Evolutionary conservation across 2,888 invertebrate genomes (phyloP).

Genomic region (Brachypalpus laphriformis): DNA sequence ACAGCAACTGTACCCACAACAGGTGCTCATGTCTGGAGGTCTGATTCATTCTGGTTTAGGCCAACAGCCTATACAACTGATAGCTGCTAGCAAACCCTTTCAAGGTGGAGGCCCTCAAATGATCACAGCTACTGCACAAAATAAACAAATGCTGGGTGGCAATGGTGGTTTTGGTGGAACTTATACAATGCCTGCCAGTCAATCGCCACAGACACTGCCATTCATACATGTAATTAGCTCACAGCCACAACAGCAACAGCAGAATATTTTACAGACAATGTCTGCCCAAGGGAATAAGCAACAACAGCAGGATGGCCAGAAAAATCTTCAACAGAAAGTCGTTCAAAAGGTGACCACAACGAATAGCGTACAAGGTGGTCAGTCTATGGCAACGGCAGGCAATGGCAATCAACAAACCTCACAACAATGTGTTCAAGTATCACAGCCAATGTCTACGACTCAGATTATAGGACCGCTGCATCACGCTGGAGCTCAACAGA

Average conservation of each 20-base stretch:
- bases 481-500: conserved; percentile 86
- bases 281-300: conserved; percentile 78
- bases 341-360: conserved; percentile 84
- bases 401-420: conserved; percentile 83
- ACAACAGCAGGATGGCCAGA: conserved; percentile 79
- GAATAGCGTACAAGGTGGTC: conserved; percentile 80
- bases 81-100: conserved; percentile 92
- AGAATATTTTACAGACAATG: conserved; percentile 81
- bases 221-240: conserved; percentile 84
- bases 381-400: conserved; percentile 80
- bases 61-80: conserved; percentile 86
- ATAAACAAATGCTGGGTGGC: conserved; percentile 87
- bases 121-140: conserved; percentile 88
- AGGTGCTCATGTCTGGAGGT: conserved; percentile 92
- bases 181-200: conserved; percentile 90
- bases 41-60: conserved; percentile 85
- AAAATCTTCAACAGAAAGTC: conserved; percentile 83
- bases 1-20: conserved; percentile 89
- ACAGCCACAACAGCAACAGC: conserved; percentile 82
- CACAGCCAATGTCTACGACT: conserved; percentile 88
- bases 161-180: conserved; percentile 83
- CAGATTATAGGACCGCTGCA: conserved; percentile 90
- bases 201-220: conserved; percentile 90
- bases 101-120: conserved; percentile 93
- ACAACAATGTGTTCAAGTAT: conserved; percentile 89